A percentile compares a stretch with the other conserved stretches of the same genome.
phyloP scores from a whole-genome alignment of 2,113 vertebrate genomes.

The Sinocyclocheilus anshuiensis region DNA sequence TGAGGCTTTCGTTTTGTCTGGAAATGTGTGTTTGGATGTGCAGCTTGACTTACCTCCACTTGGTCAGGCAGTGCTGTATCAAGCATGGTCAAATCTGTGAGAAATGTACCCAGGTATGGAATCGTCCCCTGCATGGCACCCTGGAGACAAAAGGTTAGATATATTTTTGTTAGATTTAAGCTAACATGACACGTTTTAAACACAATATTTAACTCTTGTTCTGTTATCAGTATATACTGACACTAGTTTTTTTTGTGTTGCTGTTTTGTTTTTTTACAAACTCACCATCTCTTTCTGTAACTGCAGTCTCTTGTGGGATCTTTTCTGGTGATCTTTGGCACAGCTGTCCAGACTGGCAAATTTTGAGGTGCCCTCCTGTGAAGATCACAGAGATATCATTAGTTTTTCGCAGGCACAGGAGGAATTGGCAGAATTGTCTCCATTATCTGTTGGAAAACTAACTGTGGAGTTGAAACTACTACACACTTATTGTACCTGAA shows the following conservation, averaged over 20 bases:
- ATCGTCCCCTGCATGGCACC: slow-evolving; percentile 95
- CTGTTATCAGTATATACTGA: neutral
- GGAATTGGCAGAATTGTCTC: neutral
- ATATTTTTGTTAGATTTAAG: neutral
- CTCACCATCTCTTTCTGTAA: slow-evolving; percentile 91
- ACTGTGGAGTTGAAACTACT: neutral
- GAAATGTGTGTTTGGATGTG: slow-evolving; percentile 32
- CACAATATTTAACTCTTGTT: neutral
- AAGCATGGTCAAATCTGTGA: slow-evolving; percentile 91
- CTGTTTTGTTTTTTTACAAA: too few species aligned
- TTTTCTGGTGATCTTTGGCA: slow-evolving; percentile 94
- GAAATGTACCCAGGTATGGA: slow-evolving; percentile 91
- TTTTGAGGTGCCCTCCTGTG: slow-evolving; percentile 94
- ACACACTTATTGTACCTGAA: neutral
- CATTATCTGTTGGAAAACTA: neutral
- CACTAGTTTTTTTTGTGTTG: neutral
- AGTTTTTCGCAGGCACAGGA: neutral
- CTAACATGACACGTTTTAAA: neutral
- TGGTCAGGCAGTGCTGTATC: slow-evolving; percentile 89
- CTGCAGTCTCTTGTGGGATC: slow-evolving; percentile 87
- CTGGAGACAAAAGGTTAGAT: slow-evolving; percentile 63
- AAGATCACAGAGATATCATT: slow-evolving; percentile 22
- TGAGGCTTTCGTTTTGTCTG: neutral
- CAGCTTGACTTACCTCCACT: slow-evolving; percentile 77
- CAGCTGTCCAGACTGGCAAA: slow-evolving; percentile 91